Evolutionary conservation across 2,113 vertebrate species (phyloP).

Genomic region (Pseudopodoces humilis): DNA sequence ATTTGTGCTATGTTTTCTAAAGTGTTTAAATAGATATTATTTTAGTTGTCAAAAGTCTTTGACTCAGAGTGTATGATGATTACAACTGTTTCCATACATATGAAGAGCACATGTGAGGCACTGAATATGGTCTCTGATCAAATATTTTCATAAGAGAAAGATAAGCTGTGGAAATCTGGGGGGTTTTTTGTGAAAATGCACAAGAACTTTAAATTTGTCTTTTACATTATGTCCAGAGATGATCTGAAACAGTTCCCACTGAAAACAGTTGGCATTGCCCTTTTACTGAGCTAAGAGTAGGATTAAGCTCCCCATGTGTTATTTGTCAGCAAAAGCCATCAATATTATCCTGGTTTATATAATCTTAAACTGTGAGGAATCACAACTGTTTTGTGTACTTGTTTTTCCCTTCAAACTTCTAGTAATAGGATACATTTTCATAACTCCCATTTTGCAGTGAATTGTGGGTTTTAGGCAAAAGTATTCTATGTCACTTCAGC

Average conservation of each 20-base stretch:
- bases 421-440: neutral
- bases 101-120: neutral
- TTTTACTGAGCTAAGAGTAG: neutral
- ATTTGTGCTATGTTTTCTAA: neutral
- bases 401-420: neutral
- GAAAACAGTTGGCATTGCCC: neutral
- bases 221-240: neutral
- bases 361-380: neutral
- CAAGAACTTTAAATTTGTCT: neutral
- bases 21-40: neutral
- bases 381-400: neutral
- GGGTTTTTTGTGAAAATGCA: neutral
- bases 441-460: neutral
- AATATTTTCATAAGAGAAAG: neutral
- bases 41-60: neutral
- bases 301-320: constrained; percentile 4
- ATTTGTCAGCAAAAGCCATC: neutral
- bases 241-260: neutral
- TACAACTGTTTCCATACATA: neutral
- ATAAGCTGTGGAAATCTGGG: neutral
- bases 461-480: neutral
- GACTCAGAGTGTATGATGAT: neutral
- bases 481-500: neutral
- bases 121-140: neutral
- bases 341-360: neutral